These are phyloP conservation scores for Tamias sibiricus DNA, from an alignment of 2,113 vertebrate species.

Conservation along the genomic window DNA sequence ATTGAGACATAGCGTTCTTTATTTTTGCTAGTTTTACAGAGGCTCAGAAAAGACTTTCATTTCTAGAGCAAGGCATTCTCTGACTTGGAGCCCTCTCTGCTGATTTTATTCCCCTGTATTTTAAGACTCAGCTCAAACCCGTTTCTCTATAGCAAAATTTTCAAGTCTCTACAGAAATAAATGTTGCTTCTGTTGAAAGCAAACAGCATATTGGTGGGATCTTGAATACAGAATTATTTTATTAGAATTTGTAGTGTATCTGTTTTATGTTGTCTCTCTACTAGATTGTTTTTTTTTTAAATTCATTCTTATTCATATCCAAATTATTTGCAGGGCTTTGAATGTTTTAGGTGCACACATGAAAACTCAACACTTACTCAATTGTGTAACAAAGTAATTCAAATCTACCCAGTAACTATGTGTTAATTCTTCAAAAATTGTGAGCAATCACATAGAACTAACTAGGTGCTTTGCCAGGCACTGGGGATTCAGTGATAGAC, in stretches of 20 bases:
- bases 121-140: slow-evolving; percentile 33
- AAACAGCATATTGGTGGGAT: not conserved
- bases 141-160: not conserved
- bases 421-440: not conserved
- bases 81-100: not conserved
- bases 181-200: not conserved
- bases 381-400: not conserved
- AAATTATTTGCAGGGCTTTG: not conserved
- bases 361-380: not conserved
- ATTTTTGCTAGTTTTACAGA: not conserved
- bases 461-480: not conserved
- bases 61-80: not conserved
- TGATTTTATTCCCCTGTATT: not conserved
- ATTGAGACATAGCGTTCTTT: not conserved
- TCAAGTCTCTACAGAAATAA: not conserved
- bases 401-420: not conserved
- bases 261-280: not conserved
- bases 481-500: not conserved
- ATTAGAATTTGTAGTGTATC: not conserved
- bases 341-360: not conserved
- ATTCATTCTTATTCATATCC: not conserved
- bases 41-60: not conserved
- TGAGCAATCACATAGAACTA: not conserved
- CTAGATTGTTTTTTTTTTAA: slow-evolving; percentile 20
- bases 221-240: not conserved